phyloP scores from a whole-genome alignment of 2,113 vertebrate species.

The Dromaius novaehollandiae region DNA sequence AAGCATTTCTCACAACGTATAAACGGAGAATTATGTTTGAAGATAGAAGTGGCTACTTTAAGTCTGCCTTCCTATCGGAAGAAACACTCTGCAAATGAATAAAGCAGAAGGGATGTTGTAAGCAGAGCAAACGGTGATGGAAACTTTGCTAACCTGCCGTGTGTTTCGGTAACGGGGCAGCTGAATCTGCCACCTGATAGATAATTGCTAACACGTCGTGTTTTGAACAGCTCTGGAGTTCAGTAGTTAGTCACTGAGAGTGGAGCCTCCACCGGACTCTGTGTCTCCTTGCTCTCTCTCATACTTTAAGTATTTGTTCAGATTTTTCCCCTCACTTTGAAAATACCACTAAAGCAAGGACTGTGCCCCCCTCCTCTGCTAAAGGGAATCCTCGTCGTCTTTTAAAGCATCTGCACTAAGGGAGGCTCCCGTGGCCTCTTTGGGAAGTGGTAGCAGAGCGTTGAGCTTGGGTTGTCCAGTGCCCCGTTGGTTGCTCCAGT shows the following conservation, averaged over 20 bases:
- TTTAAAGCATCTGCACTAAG: not conserved
- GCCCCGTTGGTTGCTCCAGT: not conserved
- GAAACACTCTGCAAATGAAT: not conserved
- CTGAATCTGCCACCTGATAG: not conserved
- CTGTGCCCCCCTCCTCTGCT: not conserved
- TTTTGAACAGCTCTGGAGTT: not conserved
- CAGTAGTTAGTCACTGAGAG: not conserved
- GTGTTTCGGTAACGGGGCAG: rapidly evolving
- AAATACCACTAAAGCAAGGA: not conserved
- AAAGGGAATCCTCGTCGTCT: not conserved
- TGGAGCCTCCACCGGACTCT: not conserved
- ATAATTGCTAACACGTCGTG: not conserved
- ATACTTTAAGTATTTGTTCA: not conserved
- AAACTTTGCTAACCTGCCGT: rapidly evolving
- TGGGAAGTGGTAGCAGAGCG: not conserved
- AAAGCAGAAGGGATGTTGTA: not conserved
- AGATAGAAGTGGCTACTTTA: not conserved
- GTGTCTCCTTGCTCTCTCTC: not conserved
- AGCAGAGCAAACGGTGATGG: not conserved
- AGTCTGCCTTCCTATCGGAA: not conserved
- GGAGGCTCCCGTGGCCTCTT: not conserved
- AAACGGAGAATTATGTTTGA: not conserved
- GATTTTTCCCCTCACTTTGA: not conserved
- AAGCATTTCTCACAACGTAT: not conserved
- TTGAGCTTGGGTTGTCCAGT: not conserved